Conservation (phyloP, 2,797 vertebrate genomes). For the Gymnothorax javanicus region DNA sequence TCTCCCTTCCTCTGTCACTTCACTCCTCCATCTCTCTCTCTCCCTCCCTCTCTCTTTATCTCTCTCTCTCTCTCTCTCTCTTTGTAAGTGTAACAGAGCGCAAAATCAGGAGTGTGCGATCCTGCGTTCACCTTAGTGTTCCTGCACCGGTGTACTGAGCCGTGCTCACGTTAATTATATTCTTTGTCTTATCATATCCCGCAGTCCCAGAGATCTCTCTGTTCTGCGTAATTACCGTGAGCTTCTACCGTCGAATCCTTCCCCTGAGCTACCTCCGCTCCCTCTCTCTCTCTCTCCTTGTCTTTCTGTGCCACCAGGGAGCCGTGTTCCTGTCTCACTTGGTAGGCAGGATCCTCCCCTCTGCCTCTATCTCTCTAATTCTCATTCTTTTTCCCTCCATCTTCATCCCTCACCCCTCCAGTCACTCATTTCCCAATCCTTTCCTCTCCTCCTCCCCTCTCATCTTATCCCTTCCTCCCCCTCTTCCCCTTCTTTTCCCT, state of each 20-base stretch:
- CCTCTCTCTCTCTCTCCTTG: constrained; percentile 1
- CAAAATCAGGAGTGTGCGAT: constrained; percentile 42
- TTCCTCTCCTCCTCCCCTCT: background rate
- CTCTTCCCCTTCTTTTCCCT: constrained; percentile 29
- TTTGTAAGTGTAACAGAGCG: constrained; percentile 48
- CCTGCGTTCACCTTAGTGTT: background rate
- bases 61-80: constrained; percentile 12
- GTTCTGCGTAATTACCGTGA: constrained; percentile 44
- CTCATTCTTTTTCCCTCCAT: constrained; percentile 25
- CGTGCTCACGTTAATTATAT: constrained; percentile 53
- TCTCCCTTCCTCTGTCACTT: background rate
- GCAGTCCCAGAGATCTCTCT: constrained; percentile 32
- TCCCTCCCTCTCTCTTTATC: background rate
- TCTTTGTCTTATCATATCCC: constrained; percentile 48
- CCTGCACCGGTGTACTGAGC: constrained; percentile 34
- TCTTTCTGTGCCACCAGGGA: background rate
- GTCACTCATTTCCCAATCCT: too few relatives aligned
- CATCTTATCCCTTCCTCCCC: background rate
- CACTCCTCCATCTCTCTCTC: background rate
- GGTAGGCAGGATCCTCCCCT: background rate
- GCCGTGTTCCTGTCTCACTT: background rate
- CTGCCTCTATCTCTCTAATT: background rate
- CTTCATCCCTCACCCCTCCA: constrained; percentile 29
- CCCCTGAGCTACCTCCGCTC: constrained; percentile 23
- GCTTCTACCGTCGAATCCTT: constrained; percentile 27